These are phyloP conservation scores for Antedon mediterranea DNA, from an alignment of 53 echinoderm and acorn worm species.

Conservation along the genomic window DNA sequence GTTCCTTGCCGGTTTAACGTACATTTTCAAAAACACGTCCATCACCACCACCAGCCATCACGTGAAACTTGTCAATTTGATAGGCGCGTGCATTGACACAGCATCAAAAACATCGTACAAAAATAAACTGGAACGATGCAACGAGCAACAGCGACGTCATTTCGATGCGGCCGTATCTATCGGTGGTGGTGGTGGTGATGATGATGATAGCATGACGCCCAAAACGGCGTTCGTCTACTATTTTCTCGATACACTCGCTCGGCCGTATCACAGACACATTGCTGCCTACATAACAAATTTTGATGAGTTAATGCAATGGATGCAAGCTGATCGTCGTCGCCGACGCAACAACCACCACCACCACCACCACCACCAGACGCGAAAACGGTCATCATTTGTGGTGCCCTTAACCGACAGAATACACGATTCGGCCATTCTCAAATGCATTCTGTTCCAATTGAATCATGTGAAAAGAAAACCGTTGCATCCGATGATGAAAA, in stretches of 20 bases:
- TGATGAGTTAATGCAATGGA: background rate
- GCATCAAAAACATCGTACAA: background rate
- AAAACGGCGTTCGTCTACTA: background rate
- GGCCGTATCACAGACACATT: background rate
- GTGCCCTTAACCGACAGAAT: background rate
- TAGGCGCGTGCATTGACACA: background rate
- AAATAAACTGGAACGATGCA: background rate
- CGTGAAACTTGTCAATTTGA: background rate
- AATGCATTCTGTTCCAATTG: background rate
- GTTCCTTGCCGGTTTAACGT: background rate
- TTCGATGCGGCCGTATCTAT: background rate
- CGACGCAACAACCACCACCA: too few species aligned
- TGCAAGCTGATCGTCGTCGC: too few species aligned
- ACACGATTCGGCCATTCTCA: background rate
- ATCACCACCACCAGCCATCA: background rate
- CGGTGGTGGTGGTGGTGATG: background rate
- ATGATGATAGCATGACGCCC: background rate
- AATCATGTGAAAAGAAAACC: background rate
- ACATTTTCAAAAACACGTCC: background rate
- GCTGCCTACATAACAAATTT: background rate
- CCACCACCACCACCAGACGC: too few species aligned
- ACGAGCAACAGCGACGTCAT: background rate
- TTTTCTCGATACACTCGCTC: background rate
- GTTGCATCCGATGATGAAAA: background rate
- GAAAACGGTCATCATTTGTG: too few species aligned